Evolutionary conservation across 2,888 invertebrate genomes (phyloP), one percentile per base, ranked within the genome.

Genomic region (Catonia carolina): DNA sequence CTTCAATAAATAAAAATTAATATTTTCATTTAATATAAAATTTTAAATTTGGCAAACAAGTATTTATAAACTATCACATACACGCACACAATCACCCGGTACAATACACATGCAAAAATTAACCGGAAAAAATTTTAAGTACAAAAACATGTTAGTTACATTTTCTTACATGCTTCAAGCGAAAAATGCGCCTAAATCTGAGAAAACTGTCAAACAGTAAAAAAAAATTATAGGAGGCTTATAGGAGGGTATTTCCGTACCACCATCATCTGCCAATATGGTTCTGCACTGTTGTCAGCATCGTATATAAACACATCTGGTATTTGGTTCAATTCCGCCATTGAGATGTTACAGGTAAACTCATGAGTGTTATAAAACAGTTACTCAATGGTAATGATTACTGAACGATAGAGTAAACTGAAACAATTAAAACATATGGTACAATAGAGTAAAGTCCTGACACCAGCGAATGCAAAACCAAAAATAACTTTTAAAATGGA

Each of bases 181-280:
- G 8, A 27, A 27, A 27, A 27, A 27, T 27, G 4, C 8, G 27
- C 27, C 27, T 27, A 27, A 27, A 27, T 27, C 27, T 27, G 27
- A 14, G 41, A 60, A 31, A 50, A 51, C 23, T 23, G 10, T 47
- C 27, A 41, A 49, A 33, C 14, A 47, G 20, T 39, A 27, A 50
- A 41, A 49, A 12, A 14, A 36, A 41, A 33, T 42, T 22, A 23
- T 39, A 20, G 18, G 33, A 53, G 36, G 15, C 33, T 17, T 23
- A 20, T 10, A 39, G 36, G 27, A 4, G 27, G 27, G 27, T 27
- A 6, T 27, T 4, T 14, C 27, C 23, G 27, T 49, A 55, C 59
- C 69, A 70, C 69, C 67, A 67, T 67, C 52, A 67, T 65, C 62
- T 66, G 67, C 69, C 69, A 69, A 62, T 69, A 70, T 31, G 69